phyloP scores from a whole-genome alignment of 2,888 invertebrate genomes.

The Lepidochitona cinerea region DNA sequence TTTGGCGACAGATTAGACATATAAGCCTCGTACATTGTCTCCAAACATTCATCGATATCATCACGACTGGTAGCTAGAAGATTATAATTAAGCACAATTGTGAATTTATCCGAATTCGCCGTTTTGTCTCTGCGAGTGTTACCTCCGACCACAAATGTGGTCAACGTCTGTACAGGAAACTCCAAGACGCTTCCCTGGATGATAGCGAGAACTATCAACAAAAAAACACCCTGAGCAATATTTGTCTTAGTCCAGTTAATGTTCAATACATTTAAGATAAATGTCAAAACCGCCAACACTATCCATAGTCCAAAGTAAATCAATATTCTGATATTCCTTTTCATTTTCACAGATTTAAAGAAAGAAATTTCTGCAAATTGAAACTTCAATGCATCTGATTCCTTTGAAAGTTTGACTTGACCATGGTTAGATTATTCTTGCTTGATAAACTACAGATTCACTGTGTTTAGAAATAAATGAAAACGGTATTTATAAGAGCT shows the following conservation, averaged over 20 bases:
- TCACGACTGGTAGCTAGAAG: constrained; percentile 43
- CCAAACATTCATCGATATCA: constrained; percentile 56
- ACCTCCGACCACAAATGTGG: constrained; percentile 21
- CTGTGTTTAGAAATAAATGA: no score
- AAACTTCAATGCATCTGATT: no score
- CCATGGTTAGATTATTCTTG: no score
- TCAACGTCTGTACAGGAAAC: constrained; percentile 29
- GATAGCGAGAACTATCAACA: constrained; percentile 49
- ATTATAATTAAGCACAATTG: constrained; percentile 30
- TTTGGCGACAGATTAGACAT: constrained; percentile 55
- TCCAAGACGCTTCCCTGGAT: constrained; percentile 54
- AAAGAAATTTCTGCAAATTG: no score
- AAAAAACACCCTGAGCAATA: constrained; percentile 47
- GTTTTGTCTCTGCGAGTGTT: not conserved
- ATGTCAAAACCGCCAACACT: constrained; percentile 37
- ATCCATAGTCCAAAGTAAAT: constrained; percentile 55
- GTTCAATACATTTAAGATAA: constrained; percentile 53
- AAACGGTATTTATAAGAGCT: no score
- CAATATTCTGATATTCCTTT: constrained; percentile 41
- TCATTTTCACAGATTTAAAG: constrained; percentile 28
- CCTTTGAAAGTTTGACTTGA: no score
- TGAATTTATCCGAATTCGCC: constrained; percentile 28
- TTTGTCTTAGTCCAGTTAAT: constrained; percentile 53
- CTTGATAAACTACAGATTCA: no score
- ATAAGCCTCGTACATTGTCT: constrained; percentile 59